Base-by-base conservation (phyloP, 2,113 vertebrate genomes). In the Hippocampus comes region DNA sequence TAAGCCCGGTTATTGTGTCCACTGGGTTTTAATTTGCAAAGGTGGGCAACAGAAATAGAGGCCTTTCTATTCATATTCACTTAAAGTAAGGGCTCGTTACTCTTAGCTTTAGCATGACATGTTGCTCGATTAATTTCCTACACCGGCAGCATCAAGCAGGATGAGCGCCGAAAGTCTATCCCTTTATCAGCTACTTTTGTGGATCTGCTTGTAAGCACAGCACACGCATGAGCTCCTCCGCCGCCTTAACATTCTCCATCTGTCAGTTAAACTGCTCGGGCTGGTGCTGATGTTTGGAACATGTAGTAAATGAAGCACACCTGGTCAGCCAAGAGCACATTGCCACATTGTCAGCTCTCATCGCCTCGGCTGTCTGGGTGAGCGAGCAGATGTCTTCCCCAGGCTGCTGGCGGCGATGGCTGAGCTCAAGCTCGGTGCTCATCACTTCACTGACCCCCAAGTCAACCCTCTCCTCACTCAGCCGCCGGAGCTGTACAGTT, bases 171-270 rank as follows among this genome's bases (percentile, higher is more conserved):
- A 67, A 66, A 88, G 80, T 79, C 73, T 76, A 81, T 83, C 80
- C 83, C 76, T 68, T 85, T 83, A 86, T 85, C 82, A 83, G 81
- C 85, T 83, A 79, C 75, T 87, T 84, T 80, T 78, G 69, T 63
- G 76, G 78, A 70, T 84, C 73, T 82, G 77, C 83, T 74, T 8
- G 71, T 67, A 74, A 86, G 78, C 79, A 67, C 63, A 82, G 78
- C 14, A 2, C 67, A 67, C 72, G 79, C 78, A 72, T 59, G 71
- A 82, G 72, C 80, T 80, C 75, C 72, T 81, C 74, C 42, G 51
- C 68, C 21, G 57, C 43, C 55, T 73, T 79, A 76, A 87, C 85
- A 56, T 84, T 82, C 72, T 79, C 85, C 83, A 79, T 89, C 83
- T 88, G 87, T 81, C 84, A 74, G 79, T 65, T 18, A 75, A 80